Base-by-base conservation (phyloP, 1,140 invertebrate genomes). In the Drosophila parabipectinata region DNA sequence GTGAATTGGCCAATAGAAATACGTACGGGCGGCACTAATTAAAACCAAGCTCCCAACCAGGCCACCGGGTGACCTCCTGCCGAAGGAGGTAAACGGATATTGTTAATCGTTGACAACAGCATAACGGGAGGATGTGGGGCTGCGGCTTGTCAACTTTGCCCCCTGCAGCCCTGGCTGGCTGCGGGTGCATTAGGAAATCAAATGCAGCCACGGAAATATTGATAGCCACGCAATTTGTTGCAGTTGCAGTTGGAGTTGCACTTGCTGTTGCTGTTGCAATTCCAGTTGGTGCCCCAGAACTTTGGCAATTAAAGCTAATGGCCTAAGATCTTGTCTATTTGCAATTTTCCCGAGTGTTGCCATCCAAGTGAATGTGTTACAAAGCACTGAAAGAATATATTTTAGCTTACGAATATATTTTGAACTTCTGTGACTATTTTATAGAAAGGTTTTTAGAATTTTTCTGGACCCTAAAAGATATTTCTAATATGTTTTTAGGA, bases 1-100 rank as follows among this genome's bases (percentile, higher is more conserved):
- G 64, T 90, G 67, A 90, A 90, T 90, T 90, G 88, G 88, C 74
- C 80, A 84, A 90, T 90, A 79, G 82, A 77, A 81, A 75, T 75
- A 79, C 63, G 66, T 72, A 78, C 50, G 71, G 61, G 72, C 67
- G 74, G 82, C 73, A 81, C 88, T 90, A 90, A 90, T 90, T 90
- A 90, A 90, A 90, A 89, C 63, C 82, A 81, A 83, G 83, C 79
- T 60, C 64, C 41, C 61, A 71, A 75, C 61, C 77, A 45, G 58
- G 67, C 76, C 66, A 69, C 50, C 32, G 61, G 50, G 30, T 61
- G 24, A 53, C 45, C 55, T 39, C 21, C 63, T 71, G 75, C 37
- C 50, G 18, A 45, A 39, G 68, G 18, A 21, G 18, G 28, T 12
- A 12, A 47, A 8, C 73, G 64, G 68, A 77, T 77, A 82, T 69